Percentiles rank a stretch among this genome's conserved stretches.
Conservation (phyloP, 1,140 invertebrate species). For the Atopsyche davidsoni region DNA sequence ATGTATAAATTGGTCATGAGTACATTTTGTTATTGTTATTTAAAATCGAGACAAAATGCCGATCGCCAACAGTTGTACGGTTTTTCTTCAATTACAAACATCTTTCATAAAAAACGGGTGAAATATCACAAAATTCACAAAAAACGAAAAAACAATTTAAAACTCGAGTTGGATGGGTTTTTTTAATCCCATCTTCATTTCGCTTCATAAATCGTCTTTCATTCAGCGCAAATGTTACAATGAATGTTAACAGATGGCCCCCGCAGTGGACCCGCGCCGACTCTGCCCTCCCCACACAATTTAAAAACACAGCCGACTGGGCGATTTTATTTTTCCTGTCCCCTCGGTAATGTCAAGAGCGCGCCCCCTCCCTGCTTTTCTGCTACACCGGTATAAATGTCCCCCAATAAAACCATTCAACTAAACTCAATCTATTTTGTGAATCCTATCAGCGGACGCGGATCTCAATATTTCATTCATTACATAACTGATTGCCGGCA, state of each 20-base stretch:
- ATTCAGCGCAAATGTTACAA: constrained; percentile 1
- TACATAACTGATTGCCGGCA: too few relatives aligned
- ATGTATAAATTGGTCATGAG: too few relatives aligned
- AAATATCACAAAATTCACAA: too few relatives aligned
- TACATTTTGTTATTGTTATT: too few relatives aligned
- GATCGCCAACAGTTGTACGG: too few relatives aligned
- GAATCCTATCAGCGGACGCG: constrained; percentile 21
- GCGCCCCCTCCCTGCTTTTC: not conserved
- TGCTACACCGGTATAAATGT: constrained; percentile 24
- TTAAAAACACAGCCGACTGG: constrained; percentile 20
- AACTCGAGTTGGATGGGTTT: too few relatives aligned
- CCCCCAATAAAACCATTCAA: constrained; percentile 27
- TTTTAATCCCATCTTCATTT: constrained; percentile 12
- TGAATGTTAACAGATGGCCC: constrained; percentile 17
- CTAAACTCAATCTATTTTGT: constrained; percentile 28
- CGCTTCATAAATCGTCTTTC: constrained; percentile 4
- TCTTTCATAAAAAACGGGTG: too few relatives aligned
- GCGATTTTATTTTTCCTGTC: constrained; percentile 28
- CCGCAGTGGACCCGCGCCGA: not conserved
- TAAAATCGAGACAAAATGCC: too few relatives aligned
- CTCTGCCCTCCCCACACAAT: constrained; percentile 23
- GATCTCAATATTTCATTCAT: constrained; percentile 29
- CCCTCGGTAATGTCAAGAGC: constrained; percentile 4
- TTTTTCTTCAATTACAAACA: too few relatives aligned
- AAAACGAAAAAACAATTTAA: too few relatives aligned